These are phyloP conservation scores for Dreissena polymorpha DNA, from an alignment of 1,140 invertebrate species.

Conservation along the genomic window DNA sequence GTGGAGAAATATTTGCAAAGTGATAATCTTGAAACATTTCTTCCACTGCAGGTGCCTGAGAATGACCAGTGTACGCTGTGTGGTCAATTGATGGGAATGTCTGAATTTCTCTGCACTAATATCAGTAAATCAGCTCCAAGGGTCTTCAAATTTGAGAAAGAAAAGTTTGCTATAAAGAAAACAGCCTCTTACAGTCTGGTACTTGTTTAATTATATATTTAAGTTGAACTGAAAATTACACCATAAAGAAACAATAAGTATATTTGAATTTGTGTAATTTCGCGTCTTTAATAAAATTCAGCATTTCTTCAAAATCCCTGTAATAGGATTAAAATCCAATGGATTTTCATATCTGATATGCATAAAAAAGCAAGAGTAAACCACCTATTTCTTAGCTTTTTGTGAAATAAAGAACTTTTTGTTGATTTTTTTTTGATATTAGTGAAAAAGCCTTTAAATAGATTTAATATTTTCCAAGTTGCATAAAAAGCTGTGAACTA, in stretches of 20 bases:
- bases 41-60: conserved; percentile 60
- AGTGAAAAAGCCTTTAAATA: too few species aligned
- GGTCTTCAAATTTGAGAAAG: conserved; percentile 65
- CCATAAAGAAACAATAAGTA: too few species aligned
- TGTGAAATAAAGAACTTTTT: too few species aligned
- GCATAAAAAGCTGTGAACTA: too few species aligned
- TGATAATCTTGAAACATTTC: not conserved
- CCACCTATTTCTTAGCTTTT: too few species aligned
- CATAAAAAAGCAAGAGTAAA: too few species aligned
- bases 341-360: too few species aligned
- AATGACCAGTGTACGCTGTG: conserved; percentile 73
- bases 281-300: not conserved
- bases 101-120: conserved; percentile 65
- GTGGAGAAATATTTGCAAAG: too few species aligned
- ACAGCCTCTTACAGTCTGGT: conserved; percentile 71
- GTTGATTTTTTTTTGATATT: too few species aligned
- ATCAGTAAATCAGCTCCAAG: conserved; percentile 59
- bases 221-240: too few species aligned
- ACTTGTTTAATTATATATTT: not conserved
- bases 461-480: too few species aligned
- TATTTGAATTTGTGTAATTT: conserved; percentile 2
- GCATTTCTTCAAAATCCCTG: not conserved
- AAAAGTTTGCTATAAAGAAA: conserved; percentile 71
- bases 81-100: conserved; percentile 76
- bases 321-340: too few species aligned